Evolutionary conservation across 2,888 invertebrate species (phyloP).

Genomic region (Busseola fusca): DNA sequence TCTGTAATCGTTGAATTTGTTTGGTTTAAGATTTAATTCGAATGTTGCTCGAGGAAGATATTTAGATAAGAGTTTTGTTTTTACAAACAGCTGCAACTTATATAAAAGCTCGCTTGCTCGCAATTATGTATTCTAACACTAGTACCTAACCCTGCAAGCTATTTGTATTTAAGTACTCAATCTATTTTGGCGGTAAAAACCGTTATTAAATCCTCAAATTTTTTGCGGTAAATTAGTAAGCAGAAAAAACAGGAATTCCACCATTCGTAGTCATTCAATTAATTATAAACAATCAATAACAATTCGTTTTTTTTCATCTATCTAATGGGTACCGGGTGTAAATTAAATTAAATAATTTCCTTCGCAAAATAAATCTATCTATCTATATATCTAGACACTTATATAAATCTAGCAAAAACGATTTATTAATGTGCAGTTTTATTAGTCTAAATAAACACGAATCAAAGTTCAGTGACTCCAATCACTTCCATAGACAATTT

Average conservation of each 20-base stretch:
- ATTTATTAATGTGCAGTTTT: slow-evolving; percentile 35
- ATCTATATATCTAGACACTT: slow-evolving; percentile 16
- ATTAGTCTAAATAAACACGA: slow-evolving; percentile 30
- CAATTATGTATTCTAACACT: neutral
- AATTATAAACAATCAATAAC: slow-evolving; percentile 32
- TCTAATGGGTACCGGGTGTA: neutral
- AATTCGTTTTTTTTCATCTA: slow-evolving; percentile 11
- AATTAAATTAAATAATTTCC: slow-evolving; percentile 35
- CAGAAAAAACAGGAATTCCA: slow-evolving; percentile 1
- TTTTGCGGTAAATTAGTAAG: neutral
- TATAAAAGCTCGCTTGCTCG: neutral
- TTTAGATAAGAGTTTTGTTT: neutral
- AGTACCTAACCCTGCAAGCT: neutral
- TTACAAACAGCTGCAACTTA: neutral
- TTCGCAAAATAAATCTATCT: slow-evolving; percentile 25
- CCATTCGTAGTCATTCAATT: slow-evolving; percentile 4
- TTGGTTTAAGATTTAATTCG: slow-evolving; percentile 23
- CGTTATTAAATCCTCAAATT: neutral
- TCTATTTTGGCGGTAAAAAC: neutral
- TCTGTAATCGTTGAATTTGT: slow-evolving; percentile 53
- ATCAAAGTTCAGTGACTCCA: slow-evolving; percentile 54
- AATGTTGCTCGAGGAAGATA: neutral
- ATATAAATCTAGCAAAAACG: slow-evolving; percentile 35
- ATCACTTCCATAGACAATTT: slow-evolving; percentile 37
- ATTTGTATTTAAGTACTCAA: neutral